Base-by-base conservation (phyloP, 2,113 vertebrate species). In the Baryphthengus martii region DNA sequence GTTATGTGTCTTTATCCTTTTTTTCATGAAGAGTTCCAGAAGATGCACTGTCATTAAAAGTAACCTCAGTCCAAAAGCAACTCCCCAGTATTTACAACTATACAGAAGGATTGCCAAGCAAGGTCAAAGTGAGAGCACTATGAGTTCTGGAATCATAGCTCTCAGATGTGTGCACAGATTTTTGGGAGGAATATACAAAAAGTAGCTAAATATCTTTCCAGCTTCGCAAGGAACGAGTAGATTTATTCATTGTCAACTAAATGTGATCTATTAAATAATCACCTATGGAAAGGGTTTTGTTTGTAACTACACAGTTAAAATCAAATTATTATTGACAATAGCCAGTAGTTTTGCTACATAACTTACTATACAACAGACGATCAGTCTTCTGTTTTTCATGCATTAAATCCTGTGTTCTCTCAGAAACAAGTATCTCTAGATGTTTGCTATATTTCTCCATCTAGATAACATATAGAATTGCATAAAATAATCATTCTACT, bases 401-500 rank as follows among this genome's bases (percentile, higher is more conserved):
- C 97, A 97, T 98, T 97, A 99, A 98, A 92, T 99, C 98, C 75
- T 99, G 98, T 1, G 98, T 99, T 42, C 98, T 97, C 94, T 99
- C 98, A 49, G 98, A 97, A 71, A 98, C 98, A 78, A 99, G 33
- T 35, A 98, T 98, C 97, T 99, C 98, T 97, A 99, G 97, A 74
- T 99, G 98, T 96, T 99, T 98, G 63, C 98, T 99, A 71, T 99
- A 99, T 90, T 99, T 99, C 98, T 99, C 98, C 98, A 99, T 98
- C 98, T 99, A 97, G 93, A 49, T 15, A 87, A 77, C 29, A 93
- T 13, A 68, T 7, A 95, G 9, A 95, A 70, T 70, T 70, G 19
- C 21, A n/a, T n/a, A 31, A 89, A 82, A 37, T n/a, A 19, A 77
- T 77, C 5, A 7, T 56, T 79, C 47, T 56, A 67, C 9, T 81